Conservation (phyloP, 2,797 vertebrate genomes). For the Hipposideros larvatus region DNA sequence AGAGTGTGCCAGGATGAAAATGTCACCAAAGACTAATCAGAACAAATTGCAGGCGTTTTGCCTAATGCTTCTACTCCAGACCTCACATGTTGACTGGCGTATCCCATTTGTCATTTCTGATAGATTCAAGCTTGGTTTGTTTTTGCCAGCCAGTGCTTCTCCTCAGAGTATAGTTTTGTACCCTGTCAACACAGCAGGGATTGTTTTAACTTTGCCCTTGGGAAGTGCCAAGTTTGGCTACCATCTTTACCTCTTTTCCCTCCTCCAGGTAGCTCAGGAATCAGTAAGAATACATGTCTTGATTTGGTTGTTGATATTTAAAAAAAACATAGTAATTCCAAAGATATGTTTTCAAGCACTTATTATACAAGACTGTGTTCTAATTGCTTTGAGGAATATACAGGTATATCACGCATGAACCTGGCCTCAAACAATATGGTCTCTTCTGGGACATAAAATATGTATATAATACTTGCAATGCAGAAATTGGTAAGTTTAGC, state of each 20-base stretch:
- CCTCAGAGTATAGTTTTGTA: not conserved
- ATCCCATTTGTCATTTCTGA: conserved; percentile 59
- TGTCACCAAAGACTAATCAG: conserved; percentile 45
- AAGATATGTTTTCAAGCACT: conserved; percentile 1
- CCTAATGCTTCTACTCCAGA: conserved; percentile 49
- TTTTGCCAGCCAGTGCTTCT: not conserved
- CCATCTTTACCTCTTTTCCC: not conserved
- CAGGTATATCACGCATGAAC: not conserved
- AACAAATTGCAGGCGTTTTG: not conserved
- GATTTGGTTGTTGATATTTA: not conserved
- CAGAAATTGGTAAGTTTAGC: not conserved
- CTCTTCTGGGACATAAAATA: not conserved
- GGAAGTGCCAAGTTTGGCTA: not conserved
- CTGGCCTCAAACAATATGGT: not conserved
- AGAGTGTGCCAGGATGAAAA: conserved; percentile 28
- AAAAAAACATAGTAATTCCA: not conserved
- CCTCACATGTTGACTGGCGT: not conserved
- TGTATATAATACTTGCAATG: not conserved
- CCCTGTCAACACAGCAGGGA: not conserved
- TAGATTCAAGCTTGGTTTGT: not conserved
- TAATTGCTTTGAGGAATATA: not conserved
- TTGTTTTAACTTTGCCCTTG: not conserved
- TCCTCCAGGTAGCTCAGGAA: not conserved
- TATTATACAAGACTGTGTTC: not conserved
- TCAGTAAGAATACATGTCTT: not conserved